Evolutionary conservation across 2,113 vertebrate species (phyloP).

Genomic region (Carassius auratus): DNA sequence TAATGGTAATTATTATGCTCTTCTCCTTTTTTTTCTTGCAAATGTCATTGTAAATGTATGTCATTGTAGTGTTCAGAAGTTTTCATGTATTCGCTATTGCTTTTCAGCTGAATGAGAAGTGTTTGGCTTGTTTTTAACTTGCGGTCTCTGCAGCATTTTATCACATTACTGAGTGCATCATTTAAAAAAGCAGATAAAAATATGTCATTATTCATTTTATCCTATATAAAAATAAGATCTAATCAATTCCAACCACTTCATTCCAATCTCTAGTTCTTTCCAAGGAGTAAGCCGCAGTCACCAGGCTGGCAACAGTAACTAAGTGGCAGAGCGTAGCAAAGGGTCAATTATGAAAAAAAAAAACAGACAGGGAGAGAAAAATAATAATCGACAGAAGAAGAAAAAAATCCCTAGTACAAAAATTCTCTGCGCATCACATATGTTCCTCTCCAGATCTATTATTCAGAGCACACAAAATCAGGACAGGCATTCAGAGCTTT

Average conservation of each 20-base stretch:
- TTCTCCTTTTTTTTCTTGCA: too few relatives aligned
- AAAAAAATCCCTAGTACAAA: neutral
- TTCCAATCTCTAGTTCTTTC: neutral
- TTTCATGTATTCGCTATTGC: neutral
- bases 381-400: neutral
- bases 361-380: neutral
- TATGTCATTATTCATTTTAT: neutral
- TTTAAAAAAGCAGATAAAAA: neutral
- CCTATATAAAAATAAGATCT: neutral
- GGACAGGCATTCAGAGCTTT: neutral
- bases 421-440: neutral
- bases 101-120: neutral
- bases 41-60: too few relatives aligned
- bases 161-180: neutral
- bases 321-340: neutral
- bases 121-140: neutral
- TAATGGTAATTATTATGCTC: too few relatives aligned
- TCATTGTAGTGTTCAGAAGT: too few relatives aligned
- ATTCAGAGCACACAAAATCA: conserved; percentile 1
- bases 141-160: neutral
- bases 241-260: neutral
- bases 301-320: neutral
- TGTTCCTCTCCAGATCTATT: neutral
- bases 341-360: neutral
- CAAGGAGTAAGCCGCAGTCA: neutral